Evolutionary conservation across 2,797 vertebrate genomes (phyloP).

Genomic region (Glyptemys insculpta): DNA sequence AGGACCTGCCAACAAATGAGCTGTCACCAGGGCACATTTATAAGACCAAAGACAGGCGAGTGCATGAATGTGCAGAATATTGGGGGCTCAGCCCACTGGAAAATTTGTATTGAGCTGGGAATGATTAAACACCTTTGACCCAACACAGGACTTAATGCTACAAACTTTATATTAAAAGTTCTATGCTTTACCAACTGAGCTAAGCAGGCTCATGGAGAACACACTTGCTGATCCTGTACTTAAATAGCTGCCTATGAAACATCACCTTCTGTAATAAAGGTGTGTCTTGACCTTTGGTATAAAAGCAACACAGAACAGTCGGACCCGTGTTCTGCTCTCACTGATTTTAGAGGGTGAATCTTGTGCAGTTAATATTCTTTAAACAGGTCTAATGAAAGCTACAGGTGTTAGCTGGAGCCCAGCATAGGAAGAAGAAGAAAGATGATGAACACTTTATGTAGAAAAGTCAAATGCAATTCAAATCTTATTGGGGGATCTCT

Average conservation of each 20-base stretch:
- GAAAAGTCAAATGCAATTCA: background rate
- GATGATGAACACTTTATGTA: background rate
- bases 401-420: background rate
- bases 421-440: background rate
- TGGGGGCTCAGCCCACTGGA: background rate
- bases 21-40: background rate
- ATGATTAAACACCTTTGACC: background rate
- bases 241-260: background rate
- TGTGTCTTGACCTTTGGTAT: too few relatives aligned
- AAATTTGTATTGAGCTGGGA: background rate
- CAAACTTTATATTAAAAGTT: background rate
- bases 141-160: background rate
- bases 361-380: background rate
- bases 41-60: background rate
- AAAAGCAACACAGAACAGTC: too few relatives aligned
- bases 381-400: background rate
- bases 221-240: too few relatives aligned
- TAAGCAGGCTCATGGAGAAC: background rate
- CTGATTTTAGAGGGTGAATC: background rate
- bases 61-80: background rate
- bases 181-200: background rate
- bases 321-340: background rate
- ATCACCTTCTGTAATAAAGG: too few relatives aligned
- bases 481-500: background rate
- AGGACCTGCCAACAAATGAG: background rate